Base-by-base conservation (phyloP, 2,888 invertebrate species). In the Agriopis marginaria region DNA sequence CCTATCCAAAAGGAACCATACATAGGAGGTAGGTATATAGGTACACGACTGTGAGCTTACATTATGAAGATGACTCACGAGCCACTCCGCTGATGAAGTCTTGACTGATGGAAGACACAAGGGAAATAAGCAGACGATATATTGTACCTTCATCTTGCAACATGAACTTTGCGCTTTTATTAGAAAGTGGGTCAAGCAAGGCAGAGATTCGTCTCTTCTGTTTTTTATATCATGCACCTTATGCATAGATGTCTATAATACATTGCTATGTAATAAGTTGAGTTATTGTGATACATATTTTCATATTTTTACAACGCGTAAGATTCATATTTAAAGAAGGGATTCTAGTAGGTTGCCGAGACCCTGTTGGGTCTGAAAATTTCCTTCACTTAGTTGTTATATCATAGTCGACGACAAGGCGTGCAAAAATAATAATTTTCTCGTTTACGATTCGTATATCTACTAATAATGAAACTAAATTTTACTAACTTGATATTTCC, bases 1-100 rank as follows among this genome's bases (percentile, higher is more conserved):
- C 17, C 17, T 50, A 51, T 23, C 51, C 51, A 51, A 50, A 50
- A 50, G 17, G 17, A 17, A 17, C 9, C 17, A 1, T 14, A 9
- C 23, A 23, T 51, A 55, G 14, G 14, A 55, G 14, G 14, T 42
- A 55, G 14, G n/a, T 39, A 58, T 23, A 23, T 42, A 55, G 14
- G n/a, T 39, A 58, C 44, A 23, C 44, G 17, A 6, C 11, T 39
- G 63, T 61, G 70, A 63, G 58, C 54, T 61, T 32, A 62, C 70
- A 75, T 77, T 77, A 77, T 66, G 68, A 17, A 74, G 73, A 78
- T 77, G 75, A 74, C 64, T 45, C 68, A 73, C 68, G 64, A 69
- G 55, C 68, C 69, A 77, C 76, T 77, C 63, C 39, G 56, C 67
- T 74, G 74, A 77, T 75, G 75, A 77, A 63, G 45, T 17, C 59